Evolutionary conservation across 2,888 invertebrate genomes (phyloP).

Genomic region (Drosophila helvetica): DNA sequence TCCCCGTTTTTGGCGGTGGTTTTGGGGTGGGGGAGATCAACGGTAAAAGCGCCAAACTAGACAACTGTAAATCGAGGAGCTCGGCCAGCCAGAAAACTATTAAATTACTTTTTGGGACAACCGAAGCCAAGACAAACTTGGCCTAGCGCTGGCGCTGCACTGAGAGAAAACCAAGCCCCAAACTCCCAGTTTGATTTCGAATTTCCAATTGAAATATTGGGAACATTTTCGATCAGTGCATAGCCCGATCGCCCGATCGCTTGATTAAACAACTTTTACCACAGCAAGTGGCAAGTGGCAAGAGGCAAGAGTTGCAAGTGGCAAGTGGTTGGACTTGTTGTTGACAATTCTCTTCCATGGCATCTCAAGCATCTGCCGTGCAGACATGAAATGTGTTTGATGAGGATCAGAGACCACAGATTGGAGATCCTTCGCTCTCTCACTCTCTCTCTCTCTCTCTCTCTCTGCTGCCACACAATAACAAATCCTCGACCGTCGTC

Average conservation of each 20-base stretch:
- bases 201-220: slow-evolving; percentile 6
- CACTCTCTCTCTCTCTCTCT: not conserved
- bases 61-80: slow-evolving; percentile 62
- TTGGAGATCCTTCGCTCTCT: slow-evolving; percentile 10
- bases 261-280: slow-evolving; percentile 46
- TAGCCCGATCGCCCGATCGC: not conserved
- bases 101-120: slow-evolving; percentile 66
- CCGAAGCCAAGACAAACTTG: slow-evolving; percentile 60
- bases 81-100: slow-evolving; percentile 56
- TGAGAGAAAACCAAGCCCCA: not conserved
- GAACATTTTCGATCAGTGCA: slow-evolving; percentile 26
- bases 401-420: slow-evolving; percentile 63
- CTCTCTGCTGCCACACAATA: not conserved
- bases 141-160: slow-evolving; percentile 20
- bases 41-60: slow-evolving; percentile 59
- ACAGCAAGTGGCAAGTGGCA: slow-evolving; percentile 22
- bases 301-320: slow-evolving; percentile 20
- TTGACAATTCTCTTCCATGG: slow-evolving; percentile 36
- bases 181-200: not conserved
- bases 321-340: slow-evolving; percentile 38
- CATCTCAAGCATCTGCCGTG: slow-evolving; percentile 33
- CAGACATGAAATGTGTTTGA: slow-evolving; percentile 67
- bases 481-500: slow-evolving; percentile 64
- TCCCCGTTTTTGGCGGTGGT: not conserved
- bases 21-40: not conserved